Evolutionary conservation across 2,113 vertebrate genomes (phyloP).

Genomic region (Otus sunia): DNA sequence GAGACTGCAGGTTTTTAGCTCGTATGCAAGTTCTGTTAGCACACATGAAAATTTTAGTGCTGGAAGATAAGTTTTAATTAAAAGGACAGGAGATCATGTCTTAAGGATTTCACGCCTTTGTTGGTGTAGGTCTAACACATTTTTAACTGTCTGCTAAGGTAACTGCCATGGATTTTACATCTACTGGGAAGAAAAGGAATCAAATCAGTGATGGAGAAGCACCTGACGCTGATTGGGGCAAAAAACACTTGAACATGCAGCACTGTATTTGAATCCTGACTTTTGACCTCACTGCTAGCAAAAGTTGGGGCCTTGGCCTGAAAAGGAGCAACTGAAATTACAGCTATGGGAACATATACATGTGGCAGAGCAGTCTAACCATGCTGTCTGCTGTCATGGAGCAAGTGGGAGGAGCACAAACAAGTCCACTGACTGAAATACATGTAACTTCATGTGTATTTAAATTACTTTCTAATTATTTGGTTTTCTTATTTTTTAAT

Average conservation of each 20-base stretch:
- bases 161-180: background rate
- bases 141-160: background rate
- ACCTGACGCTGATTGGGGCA: background rate
- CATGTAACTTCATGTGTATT: background rate
- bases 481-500: background rate
- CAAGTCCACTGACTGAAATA: background rate
- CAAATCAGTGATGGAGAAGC: background rate
- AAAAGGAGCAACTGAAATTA: background rate
- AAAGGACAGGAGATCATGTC: background rate
- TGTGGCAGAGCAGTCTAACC: background rate
- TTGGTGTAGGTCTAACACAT: background rate
- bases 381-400: background rate
- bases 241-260: background rate
- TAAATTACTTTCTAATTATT: background rate
- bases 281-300: background rate
- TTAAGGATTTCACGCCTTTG: background rate
- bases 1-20: conserved; percentile 31
- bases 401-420: background rate
- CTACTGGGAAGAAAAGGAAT: background rate
- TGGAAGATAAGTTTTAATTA: conserved; percentile 15
- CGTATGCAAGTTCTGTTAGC: background rate
- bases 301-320: background rate
- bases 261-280: background rate
- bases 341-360: background rate
- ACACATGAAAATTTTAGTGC: background rate